These are phyloP conservation scores for Potorous gilbertii DNA, from an alignment of 2,797 vertebrate genomes.

Conservation along the genomic window DNA sequence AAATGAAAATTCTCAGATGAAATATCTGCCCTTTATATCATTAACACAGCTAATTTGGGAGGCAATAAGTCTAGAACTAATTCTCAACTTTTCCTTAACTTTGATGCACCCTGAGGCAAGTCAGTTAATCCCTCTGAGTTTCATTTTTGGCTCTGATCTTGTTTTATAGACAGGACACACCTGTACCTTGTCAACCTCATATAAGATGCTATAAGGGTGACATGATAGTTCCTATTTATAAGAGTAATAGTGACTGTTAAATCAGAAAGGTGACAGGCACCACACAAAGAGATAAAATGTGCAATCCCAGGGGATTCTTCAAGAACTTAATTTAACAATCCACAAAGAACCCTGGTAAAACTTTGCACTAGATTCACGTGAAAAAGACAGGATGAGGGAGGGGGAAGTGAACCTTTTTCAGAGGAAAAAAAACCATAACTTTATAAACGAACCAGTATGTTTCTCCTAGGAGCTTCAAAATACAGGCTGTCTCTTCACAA, in stretches of 20 bases:
- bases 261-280: slow-evolving; percentile 10
- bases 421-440: slow-evolving; percentile 25
- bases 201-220: background rate
- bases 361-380: slow-evolving; percentile 9
- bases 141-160: background rate
- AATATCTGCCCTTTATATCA: slow-evolving; percentile 39
- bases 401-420: slow-evolving; percentile 53
- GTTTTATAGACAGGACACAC: slow-evolving; percentile 23
- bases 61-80: background rate
- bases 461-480: slow-evolving; percentile 63
- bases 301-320: background rate
- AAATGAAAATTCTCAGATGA: slow-evolving; percentile 32
- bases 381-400: slow-evolving; percentile 47
- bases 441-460: slow-evolving; percentile 36
- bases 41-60: background rate
- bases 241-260: background rate
- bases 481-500: slow-evolving; percentile 68
- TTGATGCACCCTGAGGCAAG: background rate
- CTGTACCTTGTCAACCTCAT: background rate
- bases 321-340: background rate
- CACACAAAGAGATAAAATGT: background rate
- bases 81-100: slow-evolving; percentile 31
- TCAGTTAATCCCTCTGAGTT: slow-evolving; percentile 24
- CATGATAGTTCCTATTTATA: background rate
- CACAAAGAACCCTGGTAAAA: slow-evolving; percentile 31